Conservation (phyloP, 30 jellyfish, hydroid and myxozoan species). For the Hydra vulgaris region DNA sequence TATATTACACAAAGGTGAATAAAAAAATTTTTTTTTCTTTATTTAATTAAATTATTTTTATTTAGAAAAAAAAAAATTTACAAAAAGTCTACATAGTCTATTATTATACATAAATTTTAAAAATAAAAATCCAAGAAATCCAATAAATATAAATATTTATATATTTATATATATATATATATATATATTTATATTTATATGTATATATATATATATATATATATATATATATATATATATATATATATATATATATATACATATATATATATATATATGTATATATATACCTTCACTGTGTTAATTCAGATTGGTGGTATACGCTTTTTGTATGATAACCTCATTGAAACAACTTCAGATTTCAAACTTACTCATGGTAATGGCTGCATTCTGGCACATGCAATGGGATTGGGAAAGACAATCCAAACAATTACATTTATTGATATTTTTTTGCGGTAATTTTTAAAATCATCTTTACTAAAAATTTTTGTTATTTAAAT, state of each 20-base stretch:
- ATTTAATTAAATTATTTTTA: no score
- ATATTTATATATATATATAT: not conserved
- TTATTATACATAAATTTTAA: no score
- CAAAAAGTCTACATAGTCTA: no score
- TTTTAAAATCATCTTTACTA: no score
- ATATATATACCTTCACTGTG: not conserved
- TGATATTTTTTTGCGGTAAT: conserved; percentile 63
- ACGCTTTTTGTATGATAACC: conserved; percentile 72
- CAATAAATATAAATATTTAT: no score
- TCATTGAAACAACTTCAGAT: conserved; percentile 55
- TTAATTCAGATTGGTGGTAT: conserved; percentile 64
- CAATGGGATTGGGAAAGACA: conserved; percentile 98
- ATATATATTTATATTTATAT: not conserved
- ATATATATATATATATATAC: no score
- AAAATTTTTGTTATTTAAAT: no score
- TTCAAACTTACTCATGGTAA: conserved; percentile 45
- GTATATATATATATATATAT: not conserved
- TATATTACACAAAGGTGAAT: no score
- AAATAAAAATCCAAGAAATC: no score
- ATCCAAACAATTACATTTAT: conserved; percentile 74
- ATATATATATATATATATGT: not conserved
- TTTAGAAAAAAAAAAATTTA: no score
- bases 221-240: not conserved
- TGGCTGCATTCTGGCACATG: conserved; percentile 94
- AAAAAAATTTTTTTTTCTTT: no score